Percentiles rank a stretch among this genome's conserved stretches.
Evolutionary conservation across 92 coral and sea anemone species (phyloP).

Genomic region (Zoanthus solanderi): DNA sequence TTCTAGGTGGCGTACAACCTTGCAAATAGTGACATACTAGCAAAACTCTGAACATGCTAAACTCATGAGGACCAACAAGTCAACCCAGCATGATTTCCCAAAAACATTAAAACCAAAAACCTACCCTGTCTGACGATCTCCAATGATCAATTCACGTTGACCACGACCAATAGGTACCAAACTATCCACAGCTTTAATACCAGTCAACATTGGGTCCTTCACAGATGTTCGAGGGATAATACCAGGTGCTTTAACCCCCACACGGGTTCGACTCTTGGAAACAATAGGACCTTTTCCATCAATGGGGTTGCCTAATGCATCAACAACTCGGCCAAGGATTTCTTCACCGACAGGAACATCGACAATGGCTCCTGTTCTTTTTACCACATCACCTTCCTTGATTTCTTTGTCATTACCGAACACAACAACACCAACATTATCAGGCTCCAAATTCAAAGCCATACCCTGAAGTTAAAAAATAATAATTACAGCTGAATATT

Average conservation of each 20-base stretch:
- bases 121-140: conserved; percentile 99
- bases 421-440: conserved; percentile 99
- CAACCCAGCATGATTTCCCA: neutral
- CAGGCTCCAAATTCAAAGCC: conserved; percentile 99
- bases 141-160: conserved; percentile 99
- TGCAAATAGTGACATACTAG: neutral
- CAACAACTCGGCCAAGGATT: conserved; percentile 98
- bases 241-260: conserved; percentile 98
- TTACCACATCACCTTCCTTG: conserved; percentile 99
- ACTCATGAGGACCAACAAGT: neutral
- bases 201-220: conserved; percentile 99
- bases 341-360: conserved; percentile 98
- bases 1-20: neutral
- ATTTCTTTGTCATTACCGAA: conserved; percentile 99
- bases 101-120: neutral
- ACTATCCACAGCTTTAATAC: conserved; percentile 99
- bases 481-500: no score
- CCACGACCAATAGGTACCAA: conserved; percentile 99
- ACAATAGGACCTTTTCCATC: conserved; percentile 95
- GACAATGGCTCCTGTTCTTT: conserved; percentile 99
- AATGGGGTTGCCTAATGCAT: conserved; percentile 98
- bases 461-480: conserved; percentile 72
- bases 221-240: conserved; percentile 99
- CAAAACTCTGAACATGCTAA: neutral
- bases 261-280: conserved; percentile 78